Evolutionary conservation across 1,140 invertebrate species (phyloP), one percentile per base, ranked within the genome.

Genomic region (Camponotus floridanus): DNA sequence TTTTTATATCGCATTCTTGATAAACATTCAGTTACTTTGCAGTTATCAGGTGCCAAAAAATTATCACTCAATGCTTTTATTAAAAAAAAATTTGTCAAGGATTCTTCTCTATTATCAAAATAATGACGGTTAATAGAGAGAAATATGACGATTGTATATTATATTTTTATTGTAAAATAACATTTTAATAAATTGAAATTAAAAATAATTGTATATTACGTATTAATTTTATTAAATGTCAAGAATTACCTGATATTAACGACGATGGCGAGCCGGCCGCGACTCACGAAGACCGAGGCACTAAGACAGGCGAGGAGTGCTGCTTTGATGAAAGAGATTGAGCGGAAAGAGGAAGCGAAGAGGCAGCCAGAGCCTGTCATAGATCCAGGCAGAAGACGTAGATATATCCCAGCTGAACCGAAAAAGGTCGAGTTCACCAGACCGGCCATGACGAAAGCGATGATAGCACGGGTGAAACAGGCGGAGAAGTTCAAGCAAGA

Each of bases 401-500:
- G 18, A 9, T 42, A 45, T 48, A 0, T 13, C 1, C 67, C 89
- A 2, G n/a, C 73, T 3, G 79, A 87, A 3, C 92, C 92, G 4
- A 92, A 87, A 13, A 93, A 76, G 33, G 64, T 93, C 0, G 89
- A 92, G 0, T 93, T 93, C 31, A 70, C 36, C 3, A 91, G 71
- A n/a, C 93, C 93, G 0, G 33, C 42, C 0, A 55, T 92, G 88
- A 94, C 93, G 0, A 93, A 91, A 45, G 71, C 93, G 3, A 93
- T 94, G 93, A 3, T 90, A 15, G 89, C 90, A 15, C 89, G 91
- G 21, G 2, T 92, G 6, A 90, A 92, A 64, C 86, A 91, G 7
- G 89, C 88, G 26, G 65, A 91, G 21, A 92, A 90, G 42, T n/a
- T 88, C 0, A 90, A 84, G 8, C 79, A 90, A 45, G 88, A 91